phyloP scores from a whole-genome alignment of 2,888 invertebrate species.

The Ferrisia virgata region DNA sequence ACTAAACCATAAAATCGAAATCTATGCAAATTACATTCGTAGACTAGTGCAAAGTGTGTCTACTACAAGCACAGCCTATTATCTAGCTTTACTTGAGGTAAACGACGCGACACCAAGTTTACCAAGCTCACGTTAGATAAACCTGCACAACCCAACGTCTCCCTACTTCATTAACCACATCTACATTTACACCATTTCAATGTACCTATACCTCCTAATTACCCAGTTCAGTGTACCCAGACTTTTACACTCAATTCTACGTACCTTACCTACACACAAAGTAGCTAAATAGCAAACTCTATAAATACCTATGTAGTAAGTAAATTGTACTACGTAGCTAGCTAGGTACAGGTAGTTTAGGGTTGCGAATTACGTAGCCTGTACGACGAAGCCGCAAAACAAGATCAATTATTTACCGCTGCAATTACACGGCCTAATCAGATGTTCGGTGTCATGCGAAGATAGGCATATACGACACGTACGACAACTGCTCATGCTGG shows the following conservation, averaged over 20 bases:
- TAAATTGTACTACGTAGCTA: too few relatives aligned
- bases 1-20: too few relatives aligned
- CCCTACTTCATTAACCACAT: not conserved
- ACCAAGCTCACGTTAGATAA: not conserved
- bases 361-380: not conserved
- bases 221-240: not conserved
- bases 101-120: not conserved
- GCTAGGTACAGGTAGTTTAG: too few relatives aligned
- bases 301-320: too few relatives aligned
- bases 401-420: constrained; percentile 23
- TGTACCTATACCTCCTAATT: not conserved
- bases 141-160: not conserved
- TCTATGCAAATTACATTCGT: not conserved
- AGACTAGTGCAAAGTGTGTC: not conserved
- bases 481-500: too few relatives aligned
- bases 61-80: not conserved
- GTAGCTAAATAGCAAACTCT: not conserved
- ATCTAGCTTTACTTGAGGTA: not conserved
- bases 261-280: not conserved
- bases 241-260: not conserved
- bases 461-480: constrained; percentile 37
- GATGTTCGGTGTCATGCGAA: not conserved
- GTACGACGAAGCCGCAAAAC: not conserved
- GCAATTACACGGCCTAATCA: constrained; percentile 37
- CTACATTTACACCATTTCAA: not conserved